Base-by-base conservation (phyloP, 2,113 vertebrate species). In the Otolemur garnettii region DNA sequence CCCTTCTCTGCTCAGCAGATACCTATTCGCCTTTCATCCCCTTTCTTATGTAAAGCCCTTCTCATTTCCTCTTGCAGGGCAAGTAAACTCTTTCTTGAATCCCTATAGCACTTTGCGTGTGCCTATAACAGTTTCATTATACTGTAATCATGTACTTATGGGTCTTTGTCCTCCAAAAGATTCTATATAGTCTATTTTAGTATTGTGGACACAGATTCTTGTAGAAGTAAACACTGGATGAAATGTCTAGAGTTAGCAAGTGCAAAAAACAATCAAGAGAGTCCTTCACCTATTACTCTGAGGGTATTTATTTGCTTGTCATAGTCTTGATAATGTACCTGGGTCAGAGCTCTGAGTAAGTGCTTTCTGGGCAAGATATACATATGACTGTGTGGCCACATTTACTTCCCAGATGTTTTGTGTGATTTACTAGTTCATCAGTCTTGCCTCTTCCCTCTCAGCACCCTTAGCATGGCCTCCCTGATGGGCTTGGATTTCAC, bases 401-500 rank as follows among this genome's bases (percentile, higher is more conserved):
- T 75, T 93, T 87, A 33, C 3, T 5, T 4, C 5, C 42, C 38
- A 55, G 7, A 26, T 53, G n/a, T 11, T 75, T 22, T 26, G 42
- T 28, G 7, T 81, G 5, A 42, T 68, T 50, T 53, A 53, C 77
- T 77, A 77, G 7, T 50, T 78, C 2, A 33, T 87, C 45, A 95
- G 1, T 28, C 1, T 90, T 53, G 38, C 19, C 12, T 55, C 21
- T 30, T 79, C 28, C 42, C 59, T 21, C n/a, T 95, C 10, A 98
- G 57, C 0, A 96, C 71, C 59, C 90, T 98, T 55, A 97, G 24
- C 95, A 98, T 62, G 33, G 98, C 98, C 45, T 90, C 60, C 0
- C 98, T 96, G 83, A 98, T 98, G 7, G 98, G 97, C 62, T 98
- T 98, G 88, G 97, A 98, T n/a, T 98, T 98, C 13, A 98, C 94